Evolutionary conservation across 2,888 invertebrate species (phyloP), one percentile per base, ranked within the genome.

Genomic region (Apeira syringaria): DNA sequence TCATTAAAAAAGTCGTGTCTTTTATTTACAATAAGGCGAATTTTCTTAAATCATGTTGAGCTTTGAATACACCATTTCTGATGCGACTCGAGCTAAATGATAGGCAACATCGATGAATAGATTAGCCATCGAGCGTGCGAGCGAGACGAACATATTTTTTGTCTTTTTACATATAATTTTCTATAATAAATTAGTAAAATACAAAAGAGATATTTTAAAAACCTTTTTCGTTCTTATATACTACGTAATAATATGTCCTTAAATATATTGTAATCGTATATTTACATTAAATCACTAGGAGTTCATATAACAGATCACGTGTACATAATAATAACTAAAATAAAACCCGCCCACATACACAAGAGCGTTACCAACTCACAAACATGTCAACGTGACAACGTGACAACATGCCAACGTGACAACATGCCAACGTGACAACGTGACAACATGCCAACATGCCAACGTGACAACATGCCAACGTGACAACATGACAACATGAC

Each of bases 61-160:
- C 51, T 40, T 37, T 18, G 22, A 28, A 43, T 50, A 36, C 26
- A 49, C 38, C 32, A 34, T 34, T 48, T 32, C 11, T 44, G 48
- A 53, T 53, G 48, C 44, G 18, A 29, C 47, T 55, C 50, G 55
- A 56, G 55, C 53, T 50, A 48, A 43, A 34, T 37, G 12, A 22
- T 55, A 56, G 55, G 55, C 55, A 50, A 35, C 36, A 11, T 35
- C 22, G 31, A 45, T 18, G 42, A 39, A 44, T 36, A 34, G 25
- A 20, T 37, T 28, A 12, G 30, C 28, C 24, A 30, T 30, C 43
- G 39, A 47, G 42, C 39, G 33, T 20, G 39, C 20, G 28, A 27
- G 30, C 20, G 27, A 35, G 39, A 46, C 39, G 40, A 45, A 39
- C 31, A n/a, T 45, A 18, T 35, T 20, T 31, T 15, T 40, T 35